phyloP scores from a whole-genome alignment of 2,797 vertebrate genomes.

The Tangara arthus region DNA sequence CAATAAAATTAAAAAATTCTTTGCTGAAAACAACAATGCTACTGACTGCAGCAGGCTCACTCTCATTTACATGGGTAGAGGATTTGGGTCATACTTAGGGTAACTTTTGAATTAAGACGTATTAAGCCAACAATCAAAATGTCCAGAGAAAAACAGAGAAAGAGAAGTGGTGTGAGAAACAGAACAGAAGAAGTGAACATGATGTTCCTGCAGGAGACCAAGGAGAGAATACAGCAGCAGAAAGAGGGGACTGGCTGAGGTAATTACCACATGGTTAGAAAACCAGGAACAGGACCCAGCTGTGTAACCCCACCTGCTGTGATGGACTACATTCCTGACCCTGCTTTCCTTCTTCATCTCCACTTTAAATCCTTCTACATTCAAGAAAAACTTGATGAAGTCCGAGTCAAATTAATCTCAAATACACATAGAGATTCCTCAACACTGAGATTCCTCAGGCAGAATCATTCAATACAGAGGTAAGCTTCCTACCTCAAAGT shows the following conservation, averaged over 20 bases:
- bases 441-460: neutral
- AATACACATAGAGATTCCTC: neutral
- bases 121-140: neutral
- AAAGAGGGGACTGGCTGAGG: neutral
- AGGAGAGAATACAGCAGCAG: neutral
- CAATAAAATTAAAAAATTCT: neutral
- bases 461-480: neutral
- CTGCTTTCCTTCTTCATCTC: neutral
- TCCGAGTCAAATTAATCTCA: neutral
- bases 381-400: neutral
- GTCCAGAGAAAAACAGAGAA: neutral
- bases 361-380: neutral
- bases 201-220: neutral
- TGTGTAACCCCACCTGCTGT: neutral
- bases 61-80: neutral
- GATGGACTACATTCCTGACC: neutral
- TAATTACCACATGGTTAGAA: neutral
- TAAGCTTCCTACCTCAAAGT: neutral
- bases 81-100: neutral
- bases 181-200: neutral
- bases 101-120: neutral
- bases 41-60: neutral
- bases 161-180: neutral
- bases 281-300: neutral
- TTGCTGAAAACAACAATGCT: neutral